These are phyloP conservation scores for Centropyge bicolor DNA, from an alignment of 2,797 vertebrate genomes.

Conservation along the genomic window DNA sequence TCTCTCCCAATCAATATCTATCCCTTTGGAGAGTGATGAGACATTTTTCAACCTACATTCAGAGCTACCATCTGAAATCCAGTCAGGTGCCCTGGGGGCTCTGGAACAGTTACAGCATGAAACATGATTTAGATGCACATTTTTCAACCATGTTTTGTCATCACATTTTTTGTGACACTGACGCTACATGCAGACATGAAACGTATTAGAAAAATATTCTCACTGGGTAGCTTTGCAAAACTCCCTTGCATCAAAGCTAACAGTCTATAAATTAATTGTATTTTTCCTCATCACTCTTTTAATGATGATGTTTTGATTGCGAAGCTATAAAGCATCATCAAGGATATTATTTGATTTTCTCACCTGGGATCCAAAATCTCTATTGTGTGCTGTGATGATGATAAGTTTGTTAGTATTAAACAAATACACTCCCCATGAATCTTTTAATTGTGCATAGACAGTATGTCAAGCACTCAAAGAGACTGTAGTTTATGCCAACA, in stretches of 20 bases:
- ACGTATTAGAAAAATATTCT: slow-evolving; percentile 14
- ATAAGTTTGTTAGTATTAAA: background rate
- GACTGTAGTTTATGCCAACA: background rate
- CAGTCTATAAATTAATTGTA: background rate
- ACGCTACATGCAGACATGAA: slow-evolving; percentile 4
- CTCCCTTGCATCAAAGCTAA: slow-evolving; percentile 13
- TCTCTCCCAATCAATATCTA: slow-evolving; percentile 56
- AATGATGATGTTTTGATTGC: slow-evolving; percentile 17
- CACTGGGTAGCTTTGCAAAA: slow-evolving; percentile 1
- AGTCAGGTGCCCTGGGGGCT: slow-evolving; percentile 28
- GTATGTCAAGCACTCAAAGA: background rate
- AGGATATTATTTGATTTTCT: slow-evolving; percentile 23
- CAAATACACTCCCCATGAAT: background rate
- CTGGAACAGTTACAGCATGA: slow-evolving; percentile 23
- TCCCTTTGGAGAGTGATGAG: slow-evolving; percentile 54
- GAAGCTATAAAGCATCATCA: slow-evolving; percentile 3
- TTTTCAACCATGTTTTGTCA: slow-evolving; percentile 7
- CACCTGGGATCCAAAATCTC: background rate
- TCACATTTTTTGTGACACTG: slow-evolving; percentile 23
- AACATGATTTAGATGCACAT: slow-evolving; percentile 29
- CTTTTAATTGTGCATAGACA: background rate
- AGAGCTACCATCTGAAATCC: slow-evolving; percentile 47
- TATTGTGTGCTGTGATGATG: background rate
- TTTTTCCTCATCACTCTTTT: background rate
- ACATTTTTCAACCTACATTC: slow-evolving; percentile 62